These are phyloP conservation scores for Colletes gigas DNA, from an alignment of 1,140 invertebrate species.

Conservation along the genomic window DNA sequence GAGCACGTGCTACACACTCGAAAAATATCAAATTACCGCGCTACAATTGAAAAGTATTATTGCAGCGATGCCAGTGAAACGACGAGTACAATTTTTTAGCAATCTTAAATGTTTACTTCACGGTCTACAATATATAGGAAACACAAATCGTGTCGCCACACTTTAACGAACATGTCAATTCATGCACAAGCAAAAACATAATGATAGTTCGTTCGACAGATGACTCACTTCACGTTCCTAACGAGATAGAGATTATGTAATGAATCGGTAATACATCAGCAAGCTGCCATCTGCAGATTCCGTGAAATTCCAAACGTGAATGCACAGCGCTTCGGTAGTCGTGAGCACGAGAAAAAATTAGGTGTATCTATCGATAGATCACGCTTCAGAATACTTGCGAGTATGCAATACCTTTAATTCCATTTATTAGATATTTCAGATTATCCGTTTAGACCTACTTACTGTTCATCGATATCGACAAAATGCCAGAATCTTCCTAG, in stretches of 20 bases:
- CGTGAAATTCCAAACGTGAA: neutral
- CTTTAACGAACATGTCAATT: slow-evolving; percentile 23
- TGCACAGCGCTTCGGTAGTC: neutral
- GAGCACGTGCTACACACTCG: neutral
- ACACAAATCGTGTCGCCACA: neutral
- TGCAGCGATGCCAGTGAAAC: neutral
- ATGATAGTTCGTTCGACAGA: neutral
- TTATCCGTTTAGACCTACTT: neutral
- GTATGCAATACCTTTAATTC: neutral
- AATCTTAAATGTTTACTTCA: neutral
- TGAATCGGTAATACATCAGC: slow-evolving; percentile 15
- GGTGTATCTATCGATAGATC: neutral
- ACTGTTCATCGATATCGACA: too few species aligned
- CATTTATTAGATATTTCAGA: neutral
- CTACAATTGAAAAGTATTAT: neutral
- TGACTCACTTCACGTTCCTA: slow-evolving; percentile 22
- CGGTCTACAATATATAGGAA: slow-evolving; percentile 20
- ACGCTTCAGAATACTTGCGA: neutral
- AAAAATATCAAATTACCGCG: neutral
- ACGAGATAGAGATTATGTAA: slow-evolving; percentile 35
- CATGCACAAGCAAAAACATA: neutral
- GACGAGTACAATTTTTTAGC: neutral
- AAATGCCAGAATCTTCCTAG: too few species aligned
- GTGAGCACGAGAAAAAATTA: neutral
- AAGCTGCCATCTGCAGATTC: neutral